Evolutionary conservation across 1,140 invertebrate genomes (phyloP).

Genomic region (Saxidomus purpurata): DNA sequence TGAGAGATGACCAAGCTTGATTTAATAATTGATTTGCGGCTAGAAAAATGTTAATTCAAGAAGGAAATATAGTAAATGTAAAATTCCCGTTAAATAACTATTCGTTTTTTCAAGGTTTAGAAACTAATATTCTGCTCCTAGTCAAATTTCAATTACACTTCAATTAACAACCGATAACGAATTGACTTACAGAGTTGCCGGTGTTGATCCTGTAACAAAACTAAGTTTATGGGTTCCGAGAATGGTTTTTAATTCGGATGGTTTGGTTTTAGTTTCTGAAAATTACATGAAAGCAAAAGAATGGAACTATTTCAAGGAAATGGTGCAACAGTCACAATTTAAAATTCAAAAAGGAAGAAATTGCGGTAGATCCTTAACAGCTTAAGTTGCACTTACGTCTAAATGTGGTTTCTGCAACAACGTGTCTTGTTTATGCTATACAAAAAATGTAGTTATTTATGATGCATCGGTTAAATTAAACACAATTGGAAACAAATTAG

Average conservation of each 20-base stretch:
- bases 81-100: neutral
- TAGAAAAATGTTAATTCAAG: neutral
- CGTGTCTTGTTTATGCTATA: neutral
- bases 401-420: too few relatives aligned
- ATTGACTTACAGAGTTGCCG: neutral
- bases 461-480: neutral
- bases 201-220: neutral
- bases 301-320: neutral
- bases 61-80: neutral
- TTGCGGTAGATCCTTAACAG: neutral
- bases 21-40: neutral
- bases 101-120: conserved; percentile 1
- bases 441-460: neutral
- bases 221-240: neutral
- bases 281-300: neutral
- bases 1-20: neutral
- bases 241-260: neutral
- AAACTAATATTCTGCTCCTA: neutral
- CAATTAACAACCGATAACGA: neutral
- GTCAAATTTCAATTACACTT: neutral
- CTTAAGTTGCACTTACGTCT: too few relatives aligned
- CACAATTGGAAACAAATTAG: neutral
- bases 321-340: neutral
- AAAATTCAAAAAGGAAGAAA: neutral
- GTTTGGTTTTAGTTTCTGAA: neutral